phyloP scores from a whole-genome alignment of 2,888 invertebrate genomes.

The Chaitophorus viminalis region DNA sequence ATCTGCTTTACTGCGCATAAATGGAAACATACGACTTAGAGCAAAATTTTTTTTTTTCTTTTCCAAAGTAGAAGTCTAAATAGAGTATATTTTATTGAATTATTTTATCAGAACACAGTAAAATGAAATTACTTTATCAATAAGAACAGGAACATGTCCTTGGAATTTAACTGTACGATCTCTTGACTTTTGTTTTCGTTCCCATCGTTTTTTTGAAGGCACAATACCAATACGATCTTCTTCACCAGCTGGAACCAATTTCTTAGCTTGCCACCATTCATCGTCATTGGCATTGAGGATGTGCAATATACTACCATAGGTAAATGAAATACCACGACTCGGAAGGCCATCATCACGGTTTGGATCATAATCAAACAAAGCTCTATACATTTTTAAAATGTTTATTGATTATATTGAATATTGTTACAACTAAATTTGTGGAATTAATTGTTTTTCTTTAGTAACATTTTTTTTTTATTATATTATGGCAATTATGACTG shows the following conservation, averaged over 20 bases:
- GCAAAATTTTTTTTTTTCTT: conserved; percentile 98
- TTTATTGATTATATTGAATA: neutral
- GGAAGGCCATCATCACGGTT: conserved; percentile 96
- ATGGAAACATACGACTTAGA: conserved; percentile 97
- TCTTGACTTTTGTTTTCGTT: conserved; percentile 94
- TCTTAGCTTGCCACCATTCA: conserved; percentile 99
- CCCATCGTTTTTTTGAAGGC: conserved; percentile 94
- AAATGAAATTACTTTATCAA: conserved; percentile 69
- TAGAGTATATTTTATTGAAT: neutral
- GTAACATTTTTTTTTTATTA: no score
- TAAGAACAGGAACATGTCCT: conserved; percentile 81
- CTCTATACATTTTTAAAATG: conserved; percentile 71
- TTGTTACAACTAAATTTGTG: neutral
- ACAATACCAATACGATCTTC: conserved; percentile 95
- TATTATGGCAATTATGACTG: no score
- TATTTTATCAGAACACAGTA: neutral
- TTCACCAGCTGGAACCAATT: conserved; percentile 75
- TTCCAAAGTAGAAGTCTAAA: conserved; percentile 87
- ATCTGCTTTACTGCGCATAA: conserved; percentile 99
- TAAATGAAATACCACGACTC: conserved; percentile 92
- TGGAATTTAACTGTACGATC: conserved; percentile 98
- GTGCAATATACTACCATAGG: conserved; percentile 97
- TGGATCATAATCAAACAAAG: conserved; percentile 98
- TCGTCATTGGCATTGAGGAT: conserved; percentile 99
- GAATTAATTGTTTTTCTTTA: neutral